Percentiles rank a stretch among this genome's conserved stretches.
These are phyloP conservation scores for Lanius collurio DNA, from an alignment of 2,113 vertebrate genomes.

Conservation along the genomic window DNA sequence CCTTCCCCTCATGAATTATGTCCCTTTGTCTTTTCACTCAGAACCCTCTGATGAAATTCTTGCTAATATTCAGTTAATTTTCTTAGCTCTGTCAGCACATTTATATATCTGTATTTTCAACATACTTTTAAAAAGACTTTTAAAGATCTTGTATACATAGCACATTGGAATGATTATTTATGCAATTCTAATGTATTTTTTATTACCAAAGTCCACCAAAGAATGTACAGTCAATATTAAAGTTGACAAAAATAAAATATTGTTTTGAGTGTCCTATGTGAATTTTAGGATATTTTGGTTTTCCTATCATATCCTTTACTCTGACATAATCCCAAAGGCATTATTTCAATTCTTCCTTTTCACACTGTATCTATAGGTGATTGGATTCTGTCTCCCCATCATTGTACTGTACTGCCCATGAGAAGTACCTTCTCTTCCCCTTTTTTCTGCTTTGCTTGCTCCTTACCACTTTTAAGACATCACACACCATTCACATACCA, in stretches of 20 bases:
- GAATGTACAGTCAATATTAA: background rate
- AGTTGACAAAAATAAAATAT: background rate
- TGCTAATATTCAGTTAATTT: background rate
- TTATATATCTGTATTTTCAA: background rate
- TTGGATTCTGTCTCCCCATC: background rate
- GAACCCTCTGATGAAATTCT: background rate
- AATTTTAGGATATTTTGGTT: background rate
- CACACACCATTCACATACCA: background rate
- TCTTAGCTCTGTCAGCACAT: background rate
- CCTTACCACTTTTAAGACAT: background rate
- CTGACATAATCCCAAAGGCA: background rate
- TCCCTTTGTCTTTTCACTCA: background rate
- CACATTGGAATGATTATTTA: background rate
- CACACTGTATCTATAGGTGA: background rate
- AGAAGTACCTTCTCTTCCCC: background rate
- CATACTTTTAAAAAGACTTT: background rate
- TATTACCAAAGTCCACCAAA: background rate
- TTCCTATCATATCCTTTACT: background rate
- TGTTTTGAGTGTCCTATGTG: background rate
- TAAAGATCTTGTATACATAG: background rate
- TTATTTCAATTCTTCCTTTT: background rate
- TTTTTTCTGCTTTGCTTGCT: background rate
- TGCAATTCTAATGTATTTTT: background rate
- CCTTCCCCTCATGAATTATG: background rate
- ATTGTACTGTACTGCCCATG: fast-evolving